phyloP scores from a whole-genome alignment of 2,113 vertebrate genomes.

The Lontra canadensis region DNA sequence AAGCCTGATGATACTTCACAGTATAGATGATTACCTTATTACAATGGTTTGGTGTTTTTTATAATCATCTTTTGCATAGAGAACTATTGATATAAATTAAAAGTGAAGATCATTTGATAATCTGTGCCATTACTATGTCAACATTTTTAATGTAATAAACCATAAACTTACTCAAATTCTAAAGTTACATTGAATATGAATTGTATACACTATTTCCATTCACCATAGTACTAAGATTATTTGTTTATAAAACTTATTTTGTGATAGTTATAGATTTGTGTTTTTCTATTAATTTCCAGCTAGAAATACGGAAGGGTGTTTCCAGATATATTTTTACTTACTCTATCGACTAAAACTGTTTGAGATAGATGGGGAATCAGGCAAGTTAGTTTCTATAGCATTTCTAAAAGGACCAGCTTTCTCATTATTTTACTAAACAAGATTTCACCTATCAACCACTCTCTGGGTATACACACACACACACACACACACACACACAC shows the following conservation, averaged over 20 bases:
- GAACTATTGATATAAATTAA: background rate
- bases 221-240: constrained; percentile 48
- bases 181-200: constrained; percentile 57
- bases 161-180: background rate
- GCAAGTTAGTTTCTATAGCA: constrained; percentile 42
- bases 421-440: constrained; percentile 78
- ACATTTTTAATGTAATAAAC: constrained; percentile 17
- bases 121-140: background rate
- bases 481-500: background rate
- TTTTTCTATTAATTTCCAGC: background rate
- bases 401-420: constrained; percentile 65
- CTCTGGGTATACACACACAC: background rate
- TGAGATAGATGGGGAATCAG: constrained; percentile 64
- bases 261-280: constrained; percentile 54
- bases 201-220: constrained; percentile 27
- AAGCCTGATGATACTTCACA: background rate
- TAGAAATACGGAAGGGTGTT: constrained; percentile 36
- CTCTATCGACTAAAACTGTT: constrained; percentile 46
- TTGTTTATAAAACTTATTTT: constrained; percentile 58
- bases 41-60: background rate
- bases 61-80: background rate
- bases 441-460: constrained; percentile 68
- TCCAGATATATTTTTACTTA: constrained; percentile 43
- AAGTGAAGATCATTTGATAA: constrained; percentile 4
- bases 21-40: background rate